These are phyloP conservation scores for Alces alces DNA, from an alignment of 2,113 vertebrate species.

Conservation along the genomic window DNA sequence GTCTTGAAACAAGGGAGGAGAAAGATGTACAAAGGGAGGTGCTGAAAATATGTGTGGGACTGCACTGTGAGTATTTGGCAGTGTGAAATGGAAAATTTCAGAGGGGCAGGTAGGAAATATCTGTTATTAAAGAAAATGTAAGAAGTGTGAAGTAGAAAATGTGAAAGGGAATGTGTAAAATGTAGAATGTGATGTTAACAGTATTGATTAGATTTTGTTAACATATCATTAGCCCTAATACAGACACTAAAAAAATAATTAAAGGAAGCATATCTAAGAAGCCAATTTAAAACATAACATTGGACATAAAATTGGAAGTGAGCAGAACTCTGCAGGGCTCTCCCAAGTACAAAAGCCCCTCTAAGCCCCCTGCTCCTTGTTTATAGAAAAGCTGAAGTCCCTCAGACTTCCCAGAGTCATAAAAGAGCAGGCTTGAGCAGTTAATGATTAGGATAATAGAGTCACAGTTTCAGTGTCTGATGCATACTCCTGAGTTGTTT, in stretches of 20 bases:
- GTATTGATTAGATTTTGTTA: background rate
- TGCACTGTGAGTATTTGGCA: background rate
- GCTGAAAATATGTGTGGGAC: background rate
- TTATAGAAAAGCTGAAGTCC: background rate
- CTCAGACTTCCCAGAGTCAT: background rate
- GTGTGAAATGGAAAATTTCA: background rate
- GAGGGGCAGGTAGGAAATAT: background rate
- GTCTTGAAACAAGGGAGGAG: background rate
- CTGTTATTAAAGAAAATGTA: background rate
- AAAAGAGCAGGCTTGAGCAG: background rate
- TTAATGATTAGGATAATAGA: background rate
- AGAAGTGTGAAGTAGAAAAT: background rate
- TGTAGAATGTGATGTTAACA: background rate
- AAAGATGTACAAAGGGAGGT: background rate
- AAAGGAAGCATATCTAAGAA: background rate
- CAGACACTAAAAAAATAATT: background rate
- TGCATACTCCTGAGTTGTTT: background rate
- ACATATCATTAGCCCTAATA: background rate
- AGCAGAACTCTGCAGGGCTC: background rate
- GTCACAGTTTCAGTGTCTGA: background rate
- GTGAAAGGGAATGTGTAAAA: background rate
- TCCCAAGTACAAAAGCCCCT: background rate
- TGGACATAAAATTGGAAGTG: background rate
- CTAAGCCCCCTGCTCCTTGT: background rate
- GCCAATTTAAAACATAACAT: background rate